These are phyloP conservation scores for Vulpes lagopus DNA, from an alignment of 2,113 vertebrate genomes.

Conservation along the genomic window DNA sequence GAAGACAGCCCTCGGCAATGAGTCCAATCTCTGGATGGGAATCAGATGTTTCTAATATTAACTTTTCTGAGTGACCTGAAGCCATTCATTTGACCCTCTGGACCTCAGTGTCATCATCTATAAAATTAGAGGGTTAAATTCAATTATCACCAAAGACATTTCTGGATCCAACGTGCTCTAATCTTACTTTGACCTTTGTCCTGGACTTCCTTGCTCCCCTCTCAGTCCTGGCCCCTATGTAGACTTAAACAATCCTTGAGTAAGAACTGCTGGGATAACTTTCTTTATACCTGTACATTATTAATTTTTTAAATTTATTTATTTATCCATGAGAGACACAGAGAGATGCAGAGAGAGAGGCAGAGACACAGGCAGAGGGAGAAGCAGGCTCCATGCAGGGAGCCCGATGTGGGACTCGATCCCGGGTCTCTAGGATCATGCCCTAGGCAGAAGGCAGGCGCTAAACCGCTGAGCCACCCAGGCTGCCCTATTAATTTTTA, in stretches of 20 bases:
- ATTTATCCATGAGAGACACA: too few relatives aligned
- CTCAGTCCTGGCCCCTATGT: not conserved
- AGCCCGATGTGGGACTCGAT: too few relatives aligned
- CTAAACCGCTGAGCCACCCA: too few relatives aligned
- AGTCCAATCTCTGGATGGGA: not conserved
- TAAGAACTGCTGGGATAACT: not conserved
- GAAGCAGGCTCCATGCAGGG: too few relatives aligned
- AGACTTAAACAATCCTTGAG: not conserved
- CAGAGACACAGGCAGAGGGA: too few relatives aligned
- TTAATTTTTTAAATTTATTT: not conserved
- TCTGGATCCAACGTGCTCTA: not conserved
- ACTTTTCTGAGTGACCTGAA: not conserved
- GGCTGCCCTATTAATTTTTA: not conserved
- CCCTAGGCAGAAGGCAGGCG: too few relatives aligned
- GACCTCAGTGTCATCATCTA: not conserved
- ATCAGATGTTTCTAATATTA: constrained; percentile 30
- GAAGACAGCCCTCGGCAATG: not conserved
- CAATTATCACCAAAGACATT: not conserved
- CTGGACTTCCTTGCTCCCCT: not conserved
- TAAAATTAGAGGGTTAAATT: constrained; percentile 31
- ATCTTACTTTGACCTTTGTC: constrained; percentile 22
- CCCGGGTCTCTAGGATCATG: too few relatives aligned
- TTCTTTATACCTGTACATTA: not conserved
- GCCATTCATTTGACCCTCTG: not conserved
- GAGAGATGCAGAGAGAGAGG: too few relatives aligned